Conservation (phyloP, 2,888 invertebrate genomes). For the Escarpia spicata region DNA sequence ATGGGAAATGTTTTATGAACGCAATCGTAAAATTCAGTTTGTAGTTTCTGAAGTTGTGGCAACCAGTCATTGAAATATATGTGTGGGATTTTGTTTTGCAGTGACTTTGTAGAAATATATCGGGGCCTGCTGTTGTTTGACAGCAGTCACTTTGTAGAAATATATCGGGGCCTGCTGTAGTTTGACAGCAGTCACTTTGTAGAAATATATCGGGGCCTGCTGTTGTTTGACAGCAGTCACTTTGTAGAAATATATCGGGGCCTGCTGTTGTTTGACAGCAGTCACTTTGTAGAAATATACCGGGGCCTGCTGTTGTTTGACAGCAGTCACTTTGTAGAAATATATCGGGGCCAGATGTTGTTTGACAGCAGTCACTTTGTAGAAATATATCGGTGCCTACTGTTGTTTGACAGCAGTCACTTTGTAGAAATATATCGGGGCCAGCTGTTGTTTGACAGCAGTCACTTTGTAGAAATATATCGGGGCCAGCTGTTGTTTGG, state of each 20-base stretch:
- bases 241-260: not conserved
- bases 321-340: not conserved
- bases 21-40: too few species aligned
- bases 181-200: too few species aligned
- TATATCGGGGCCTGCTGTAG: not conserved
- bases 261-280: not conserved
- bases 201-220: not conserved
- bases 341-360: not conserved
- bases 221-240: not conserved
- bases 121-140: not conserved
- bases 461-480: not conserved
- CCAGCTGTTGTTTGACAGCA: not conserved
- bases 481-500: not conserved
- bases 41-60: too few species aligned
- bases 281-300: not conserved
- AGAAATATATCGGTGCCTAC: not conserved
- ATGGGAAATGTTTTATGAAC: too few species aligned
- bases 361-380: too few species aligned
- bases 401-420: not conserved
- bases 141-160: not conserved
- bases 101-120: not conserved
- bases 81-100: too few species aligned
- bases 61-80: too few species aligned
- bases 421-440: not conserved
- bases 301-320: not conserved